Evolutionary conservation across 2,113 vertebrate genomes (phyloP).

Genomic region (Mungos mungo): DNA sequence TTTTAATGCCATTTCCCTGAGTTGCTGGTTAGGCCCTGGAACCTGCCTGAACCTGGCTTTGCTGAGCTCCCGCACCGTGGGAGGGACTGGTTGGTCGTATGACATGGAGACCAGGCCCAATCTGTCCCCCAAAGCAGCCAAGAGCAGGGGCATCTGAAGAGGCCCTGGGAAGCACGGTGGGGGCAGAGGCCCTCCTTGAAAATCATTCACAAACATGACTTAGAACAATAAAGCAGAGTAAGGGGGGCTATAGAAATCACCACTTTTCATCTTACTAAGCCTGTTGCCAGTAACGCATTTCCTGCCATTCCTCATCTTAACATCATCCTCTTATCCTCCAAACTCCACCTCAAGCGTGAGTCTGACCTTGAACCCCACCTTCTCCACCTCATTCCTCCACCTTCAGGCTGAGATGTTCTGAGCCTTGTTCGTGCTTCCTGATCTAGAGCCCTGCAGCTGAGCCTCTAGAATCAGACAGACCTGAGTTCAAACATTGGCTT

Average conservation of each 20-base stretch:
- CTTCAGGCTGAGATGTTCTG: background rate
- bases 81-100: background rate
- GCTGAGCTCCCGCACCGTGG: background rate
- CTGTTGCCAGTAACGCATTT: background rate
- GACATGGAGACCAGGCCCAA: background rate
- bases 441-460: background rate
- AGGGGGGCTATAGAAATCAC: background rate
- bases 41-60: background rate
- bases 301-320: background rate
- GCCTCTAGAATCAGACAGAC: background rate
- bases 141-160: background rate
- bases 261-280: background rate
- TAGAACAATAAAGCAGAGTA: background rate
- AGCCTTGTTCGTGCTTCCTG: background rate
- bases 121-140: background rate
- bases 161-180: background rate
- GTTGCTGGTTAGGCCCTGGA: slow-evolving; percentile 72
- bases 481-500: background rate
- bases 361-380: background rate
- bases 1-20: slow-evolving; percentile 76
- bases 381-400: background rate
- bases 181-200: background rate
- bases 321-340: background rate
- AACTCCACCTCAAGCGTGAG: background rate
- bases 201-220: background rate